phyloP scores from a whole-genome alignment of 2,888 invertebrate species.

The Molorchus minor region DNA sequence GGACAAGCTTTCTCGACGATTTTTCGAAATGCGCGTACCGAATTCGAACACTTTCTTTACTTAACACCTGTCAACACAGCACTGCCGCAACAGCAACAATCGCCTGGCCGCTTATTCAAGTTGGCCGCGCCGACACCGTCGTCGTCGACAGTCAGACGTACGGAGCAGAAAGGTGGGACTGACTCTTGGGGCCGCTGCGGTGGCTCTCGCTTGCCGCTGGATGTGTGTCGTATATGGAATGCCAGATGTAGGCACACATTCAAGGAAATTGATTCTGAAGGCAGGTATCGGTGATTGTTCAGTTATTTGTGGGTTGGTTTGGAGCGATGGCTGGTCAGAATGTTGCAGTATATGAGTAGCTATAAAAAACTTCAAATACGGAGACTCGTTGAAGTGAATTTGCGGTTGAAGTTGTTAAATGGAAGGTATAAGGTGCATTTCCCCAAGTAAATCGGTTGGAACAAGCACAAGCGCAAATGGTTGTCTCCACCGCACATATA shows the following conservation, averaged over 20 bases:
- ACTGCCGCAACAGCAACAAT: slow-evolving; percentile 37
- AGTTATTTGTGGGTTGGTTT: not conserved
- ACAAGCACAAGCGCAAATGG: no score
- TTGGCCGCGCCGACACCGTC: slow-evolving; percentile 29
- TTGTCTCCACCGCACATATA: no score
- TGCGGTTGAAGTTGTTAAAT: no score
- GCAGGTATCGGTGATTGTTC: slow-evolving; percentile 3
- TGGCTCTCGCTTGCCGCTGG: no score
- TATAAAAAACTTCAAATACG: no score
- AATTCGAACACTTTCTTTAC: slow-evolving; percentile 24
- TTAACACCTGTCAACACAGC: slow-evolving; percentile 42
- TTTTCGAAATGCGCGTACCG: not conserved
- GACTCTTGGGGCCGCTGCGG: not conserved
- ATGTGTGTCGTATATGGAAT: slow-evolving; percentile 17
- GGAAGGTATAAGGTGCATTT: no score
- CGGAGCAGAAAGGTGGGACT: slow-evolving; percentile 20
- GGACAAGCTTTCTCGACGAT: slow-evolving; percentile 27
- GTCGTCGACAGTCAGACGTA: slow-evolving; percentile 14
- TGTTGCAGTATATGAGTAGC: no score
- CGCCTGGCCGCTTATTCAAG: no score
- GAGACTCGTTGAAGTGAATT: no score
- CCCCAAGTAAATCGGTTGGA: no score
- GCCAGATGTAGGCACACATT: slow-evolving; percentile 8
- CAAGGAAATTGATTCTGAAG: slow-evolving; percentile 10
- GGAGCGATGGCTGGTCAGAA: no score